Evolutionary conservation across 2,797 vertebrate species (phyloP).

Genomic region (Notamacropus eugenii): DNA sequence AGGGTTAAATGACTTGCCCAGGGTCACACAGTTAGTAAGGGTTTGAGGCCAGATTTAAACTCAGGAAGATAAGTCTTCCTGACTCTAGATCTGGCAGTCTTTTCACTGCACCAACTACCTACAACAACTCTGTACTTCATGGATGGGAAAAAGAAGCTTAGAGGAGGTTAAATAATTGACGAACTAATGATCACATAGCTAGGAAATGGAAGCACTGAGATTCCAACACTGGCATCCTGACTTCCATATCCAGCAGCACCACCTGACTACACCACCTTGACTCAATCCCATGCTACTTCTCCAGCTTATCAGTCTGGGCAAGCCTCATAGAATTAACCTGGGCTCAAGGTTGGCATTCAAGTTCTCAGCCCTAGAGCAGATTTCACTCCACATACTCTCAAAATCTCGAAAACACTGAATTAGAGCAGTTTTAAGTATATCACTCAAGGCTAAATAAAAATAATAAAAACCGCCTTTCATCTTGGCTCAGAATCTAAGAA

Average conservation of each 20-base stretch:
- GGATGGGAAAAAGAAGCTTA: background rate
- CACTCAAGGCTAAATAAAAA: constrained; percentile 75
- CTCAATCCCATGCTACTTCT: background rate
- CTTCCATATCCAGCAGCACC: background rate
- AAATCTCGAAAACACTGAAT: constrained; percentile 53
- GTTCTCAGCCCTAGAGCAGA: constrained; percentile 54
- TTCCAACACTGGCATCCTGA: background rate
- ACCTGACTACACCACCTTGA: background rate
- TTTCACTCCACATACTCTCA: constrained; percentile 69
- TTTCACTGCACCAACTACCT: background rate
- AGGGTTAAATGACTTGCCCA: background rate
- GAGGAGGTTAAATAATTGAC: background rate
- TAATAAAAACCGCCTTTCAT: constrained; percentile 76
- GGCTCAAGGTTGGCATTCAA: constrained; percentile 52
- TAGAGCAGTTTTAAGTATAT: constrained; percentile 69
- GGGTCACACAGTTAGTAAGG: background rate
- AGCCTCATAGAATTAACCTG: constrained; percentile 71
- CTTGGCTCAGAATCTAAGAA: constrained; percentile 68
- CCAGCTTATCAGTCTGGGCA: constrained; percentile 54
- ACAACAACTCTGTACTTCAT: background rate
- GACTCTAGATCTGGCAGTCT: background rate
- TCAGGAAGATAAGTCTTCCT: background rate
- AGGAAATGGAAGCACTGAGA: background rate
- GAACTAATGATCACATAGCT: background rate
- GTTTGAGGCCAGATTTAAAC: background rate